Percentiles rank a stretch among this genome's conserved stretches.
These are phyloP conservation scores for Tachina grossa DNA, from an alignment of 2,888 invertebrate genomes.

Conservation along the genomic window DNA sequence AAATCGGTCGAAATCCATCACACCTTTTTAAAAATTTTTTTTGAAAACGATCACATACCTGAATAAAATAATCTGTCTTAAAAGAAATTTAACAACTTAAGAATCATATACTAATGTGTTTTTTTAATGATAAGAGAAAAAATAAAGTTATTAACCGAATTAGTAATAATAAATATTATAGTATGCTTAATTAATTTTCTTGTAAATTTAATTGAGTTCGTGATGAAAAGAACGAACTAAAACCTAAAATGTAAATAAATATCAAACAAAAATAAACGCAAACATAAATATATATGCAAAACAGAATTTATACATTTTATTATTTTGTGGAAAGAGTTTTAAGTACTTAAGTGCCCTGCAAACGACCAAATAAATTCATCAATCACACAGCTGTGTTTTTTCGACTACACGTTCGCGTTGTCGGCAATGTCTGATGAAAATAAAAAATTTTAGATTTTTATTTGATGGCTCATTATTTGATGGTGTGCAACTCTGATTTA, in stretches of 20 bases:
- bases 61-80: conserved; percentile 22
- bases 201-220: conserved; percentile 51
- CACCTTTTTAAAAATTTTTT: no score
- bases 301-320: not conserved
- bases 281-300: conserved; percentile 45
- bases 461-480: no score
- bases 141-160: conserved; percentile 33
- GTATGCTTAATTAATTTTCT: conserved; percentile 45
- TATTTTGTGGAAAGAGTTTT: not conserved
- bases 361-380: not conserved
- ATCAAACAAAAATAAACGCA: conserved; percentile 33
- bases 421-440: no score
- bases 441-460: no score
- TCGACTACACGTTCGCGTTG: no score
- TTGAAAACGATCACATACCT: no score
- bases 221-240: conserved; percentile 18
- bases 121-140: conserved; percentile 8
- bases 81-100: conserved; percentile 25
- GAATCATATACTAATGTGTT: conserved; percentile 10
- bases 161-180: conserved; percentile 41
- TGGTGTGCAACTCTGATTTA: no score
- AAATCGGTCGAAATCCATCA: no score
- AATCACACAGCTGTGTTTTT: no score
- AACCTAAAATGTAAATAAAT: conserved; percentile 53
- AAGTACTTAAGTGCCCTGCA: no score